Base-by-base conservation (phyloP, 92 coral and sea anemone genomes). In the Palythoa caribaeorum region DNA sequence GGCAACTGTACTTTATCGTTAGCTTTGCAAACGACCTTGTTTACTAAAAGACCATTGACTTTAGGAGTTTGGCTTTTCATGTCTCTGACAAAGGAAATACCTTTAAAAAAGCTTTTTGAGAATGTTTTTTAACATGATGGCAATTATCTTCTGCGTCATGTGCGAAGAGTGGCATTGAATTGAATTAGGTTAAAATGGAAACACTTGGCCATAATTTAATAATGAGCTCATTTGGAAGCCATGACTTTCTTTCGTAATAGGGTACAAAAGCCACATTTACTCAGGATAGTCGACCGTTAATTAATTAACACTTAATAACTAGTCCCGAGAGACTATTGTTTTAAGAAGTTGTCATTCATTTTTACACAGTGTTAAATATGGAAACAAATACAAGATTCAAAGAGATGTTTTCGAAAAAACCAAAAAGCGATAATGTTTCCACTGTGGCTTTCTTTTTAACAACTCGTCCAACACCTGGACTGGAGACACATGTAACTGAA, bases 301-400 rank as follows among this genome's bases (percentile, higher is more conserved):
- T 63, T 63, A 63, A 63, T 63, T 63, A 63, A 6, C 70, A 63
- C 70, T 17, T 63, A 63, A 63, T 63, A 17, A 63, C 70, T 63
- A n/a, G 9, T 63, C 70, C 70, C 9, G 9, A 17, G 70, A 63
- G 70, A 63, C 70, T 63, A 17, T 20, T n/a, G 9, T 7, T 63
- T 63, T 17, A 63, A 7, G 19, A 21, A 63, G 70, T 63, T 17
- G 9, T n/a, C 9, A 62, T 62, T 16, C 17, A 17, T 19, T 62
- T 62, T 62, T 16, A 14, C 19, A 15, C 19, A 3, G n/a, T 19
- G 20, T 21, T 17, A 17, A 11, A 55, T 55, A 9, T 55, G 2
- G 3, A 55, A 55, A 55, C 14, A 11, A 55, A 11, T 2, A 55
- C 14, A 15, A 8, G 62, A 6, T 35, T 63, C 70, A 9, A 63